Conservation (phyloP, 37 sponge, comb jelly and placozoan species). For the Agelas oroides region DNA sequence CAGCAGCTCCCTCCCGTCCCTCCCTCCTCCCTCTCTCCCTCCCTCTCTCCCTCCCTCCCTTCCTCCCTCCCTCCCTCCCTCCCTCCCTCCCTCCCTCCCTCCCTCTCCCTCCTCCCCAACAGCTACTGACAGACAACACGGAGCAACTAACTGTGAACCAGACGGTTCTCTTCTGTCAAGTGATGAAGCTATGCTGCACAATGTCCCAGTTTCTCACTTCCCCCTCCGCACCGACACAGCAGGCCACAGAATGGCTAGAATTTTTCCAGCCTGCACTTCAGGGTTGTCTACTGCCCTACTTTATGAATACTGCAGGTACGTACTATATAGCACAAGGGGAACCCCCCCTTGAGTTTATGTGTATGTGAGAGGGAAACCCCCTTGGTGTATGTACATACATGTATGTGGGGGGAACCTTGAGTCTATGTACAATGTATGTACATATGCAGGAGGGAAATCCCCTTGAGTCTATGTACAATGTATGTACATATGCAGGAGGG, state of each 20-base stretch:
- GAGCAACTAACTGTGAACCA: neutral
- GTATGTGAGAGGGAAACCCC: too few relatives aligned
- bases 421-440: too few relatives aligned
- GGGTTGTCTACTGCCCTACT: conserved; percentile 37
- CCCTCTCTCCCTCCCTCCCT: conserved; percentile 16
- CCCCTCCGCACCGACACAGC: conserved; percentile 5
- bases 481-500: too few relatives aligned
- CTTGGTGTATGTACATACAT: too few relatives aligned
- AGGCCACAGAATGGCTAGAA: conserved; percentile 62
- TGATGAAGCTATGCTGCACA: conserved; percentile 10
- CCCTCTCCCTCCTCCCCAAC: neutral
- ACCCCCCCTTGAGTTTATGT: too few relatives aligned
- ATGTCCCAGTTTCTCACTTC: conserved; percentile 23
- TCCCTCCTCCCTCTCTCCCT: neutral
- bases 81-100: conserved; percentile 1
- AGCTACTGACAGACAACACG: conserved; percentile 5
- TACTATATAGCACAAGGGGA: neutral
- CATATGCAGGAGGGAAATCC: too few relatives aligned
- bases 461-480: too few relatives aligned
- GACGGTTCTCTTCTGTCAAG: conserved; percentile 23
- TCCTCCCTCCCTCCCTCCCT: conserved; percentile 26
- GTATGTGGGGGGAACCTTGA: too few relatives aligned
- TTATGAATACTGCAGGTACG: conserved; percentile 30
- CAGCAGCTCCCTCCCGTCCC: neutral
- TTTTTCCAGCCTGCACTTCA: conserved; percentile 65